Base-by-base conservation (phyloP, 2,888 invertebrate genomes). In the Poecilus cupreus region DNA sequence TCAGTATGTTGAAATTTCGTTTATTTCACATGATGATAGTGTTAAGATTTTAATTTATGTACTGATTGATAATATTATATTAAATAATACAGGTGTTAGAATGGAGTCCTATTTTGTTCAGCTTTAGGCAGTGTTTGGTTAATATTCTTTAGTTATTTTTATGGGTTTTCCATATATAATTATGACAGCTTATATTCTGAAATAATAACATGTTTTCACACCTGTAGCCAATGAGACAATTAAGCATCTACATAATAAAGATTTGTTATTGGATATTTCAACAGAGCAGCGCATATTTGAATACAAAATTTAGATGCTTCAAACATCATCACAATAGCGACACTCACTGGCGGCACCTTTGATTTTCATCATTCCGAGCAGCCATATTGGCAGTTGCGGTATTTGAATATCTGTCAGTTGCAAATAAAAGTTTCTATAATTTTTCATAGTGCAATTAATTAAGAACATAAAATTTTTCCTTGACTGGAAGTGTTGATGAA, bases 171-270 rank as follows among this genome's bases (percentile, higher is more conserved):
- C 60, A 60, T 60, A 13, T n/a, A 24, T 60, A 60, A 60, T 60
- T 60, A 60, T 24, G 3, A 43, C n/a, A n/a, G n/a, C n/a, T n/a
- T 13, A 11, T 54, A 20, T 11, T 16, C 6, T 54, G 54, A 4
- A 54, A 60, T 60, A 60, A 60, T 60, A 60, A 60, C 60, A 11
- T 24, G 60, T 26, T 60, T 60, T 60, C 22, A 60, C 60, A 60
- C 60, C 24, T 60, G 24, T 24, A 54, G 24, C 22, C 26, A 60
- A 60, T 60, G 60, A 26, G 26, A 60, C 11, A 26, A 18, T 51
- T 51, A 51, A 6, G 22, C 24, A 60, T 8, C 18, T 1, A 3
- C 13, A 43, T 43, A 11, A 43, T 8, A 11, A 0, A n/a, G 43
- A 43, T 43, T 13, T 43, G 43, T 43, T 43, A 43, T 43, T 43